Percentiles rank a stretch among this genome's conserved stretches.
Evolutionary conservation across 2,797 vertebrate species (phyloP).

Genomic region (Momotus momota): DNA sequence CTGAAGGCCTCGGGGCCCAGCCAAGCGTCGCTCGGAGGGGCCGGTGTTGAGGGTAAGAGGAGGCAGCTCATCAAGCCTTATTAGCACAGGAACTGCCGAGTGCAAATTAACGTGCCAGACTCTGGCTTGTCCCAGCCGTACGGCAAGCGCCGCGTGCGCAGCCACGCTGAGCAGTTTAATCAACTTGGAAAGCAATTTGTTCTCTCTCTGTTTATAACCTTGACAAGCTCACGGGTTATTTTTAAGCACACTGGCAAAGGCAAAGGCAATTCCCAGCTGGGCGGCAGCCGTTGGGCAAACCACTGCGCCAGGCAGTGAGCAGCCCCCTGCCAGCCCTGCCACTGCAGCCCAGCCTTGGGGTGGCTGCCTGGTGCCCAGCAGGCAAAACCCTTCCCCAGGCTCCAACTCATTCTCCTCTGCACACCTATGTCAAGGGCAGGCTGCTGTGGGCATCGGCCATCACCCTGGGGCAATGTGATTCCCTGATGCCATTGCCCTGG

Average conservation of each 20-base stretch:
- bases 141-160: background rate
- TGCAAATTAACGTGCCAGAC: constrained; percentile 36
- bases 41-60: background rate
- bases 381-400: background rate
- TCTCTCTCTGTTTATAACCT: constrained; percentile 73
- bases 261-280: background rate
- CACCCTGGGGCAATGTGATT: fast-evolving
- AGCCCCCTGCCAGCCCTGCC: background rate
- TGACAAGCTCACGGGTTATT: constrained; percentile 62
- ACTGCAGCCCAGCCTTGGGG: background rate
- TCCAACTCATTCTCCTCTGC: background rate
- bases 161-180: constrained; percentile 66
- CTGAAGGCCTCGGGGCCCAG: background rate
- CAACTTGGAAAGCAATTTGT: constrained; percentile 74
- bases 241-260: constrained; percentile 57
- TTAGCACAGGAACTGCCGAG: constrained; percentile 51
- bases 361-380: fast-evolving
- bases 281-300: background rate
- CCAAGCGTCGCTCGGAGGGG: background rate
- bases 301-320: background rate
- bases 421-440: fast-evolving
- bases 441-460: fast-evolving
- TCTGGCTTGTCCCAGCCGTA: background rate
- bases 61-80: constrained; percentile 64
- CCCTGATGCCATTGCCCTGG: fast-evolving